Conservation (phyloP, 1,140 invertebrate species). For the Coptotermes formosanus region DNA sequence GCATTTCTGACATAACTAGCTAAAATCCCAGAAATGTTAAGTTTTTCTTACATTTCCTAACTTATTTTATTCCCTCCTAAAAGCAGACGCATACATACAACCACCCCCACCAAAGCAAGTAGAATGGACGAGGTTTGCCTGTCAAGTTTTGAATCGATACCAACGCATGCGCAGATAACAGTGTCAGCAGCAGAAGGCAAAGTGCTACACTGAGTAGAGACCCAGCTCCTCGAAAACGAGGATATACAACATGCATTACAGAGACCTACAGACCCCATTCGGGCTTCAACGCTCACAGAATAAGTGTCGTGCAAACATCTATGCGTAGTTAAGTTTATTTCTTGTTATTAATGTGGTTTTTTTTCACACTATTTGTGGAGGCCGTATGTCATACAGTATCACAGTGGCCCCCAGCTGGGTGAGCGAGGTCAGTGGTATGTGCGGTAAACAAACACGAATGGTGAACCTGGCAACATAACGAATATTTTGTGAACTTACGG, state of each 20-base stretch:
- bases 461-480: neutral
- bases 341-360: neutral
- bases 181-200: neutral
- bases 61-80: neutral
- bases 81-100: neutral
- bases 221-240: neutral
- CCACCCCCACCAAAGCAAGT: neutral
- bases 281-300: neutral
- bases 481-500: neutral
- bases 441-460: neutral
- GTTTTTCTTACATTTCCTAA: no score
- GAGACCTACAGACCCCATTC: neutral
- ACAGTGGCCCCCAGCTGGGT: neutral
- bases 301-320: neutral
- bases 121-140: slow-evolving; percentile 14
- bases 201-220: neutral
- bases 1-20: no score
- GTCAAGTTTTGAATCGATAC: slow-evolving; percentile 6
- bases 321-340: neutral
- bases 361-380: neutral
- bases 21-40: no score
- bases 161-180: neutral
- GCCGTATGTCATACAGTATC: neutral
- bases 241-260: slow-evolving; percentile 1
- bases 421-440: neutral